Evolutionary conservation across 2,888 invertebrate species (phyloP), one percentile per base, ranked within the genome.

Genomic region (Leptinotarsa rubiginosa): DNA sequence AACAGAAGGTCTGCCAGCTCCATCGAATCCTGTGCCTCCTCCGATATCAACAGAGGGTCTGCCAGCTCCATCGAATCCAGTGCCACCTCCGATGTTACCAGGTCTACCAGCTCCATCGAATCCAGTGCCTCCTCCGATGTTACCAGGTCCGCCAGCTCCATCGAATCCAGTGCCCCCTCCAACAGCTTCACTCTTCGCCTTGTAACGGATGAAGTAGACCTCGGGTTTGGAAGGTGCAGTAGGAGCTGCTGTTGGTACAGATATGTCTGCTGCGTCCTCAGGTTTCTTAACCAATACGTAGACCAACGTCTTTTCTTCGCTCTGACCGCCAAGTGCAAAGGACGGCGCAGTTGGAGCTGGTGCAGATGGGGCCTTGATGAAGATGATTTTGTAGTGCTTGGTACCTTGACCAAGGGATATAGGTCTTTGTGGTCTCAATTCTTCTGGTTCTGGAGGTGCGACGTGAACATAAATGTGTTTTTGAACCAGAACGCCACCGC

Each of bases 331-430:
- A 50, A 94, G 87, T 31, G 95, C 94, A 79, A 95, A 94, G 80
- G 93, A 91, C 78, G 94, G 95, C 1, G 92, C 94, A 77, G 93
- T 92, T 70, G 94, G 94, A 74, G 94, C 91, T 69, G 94, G 93
- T 15, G 77, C 74, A 1, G 80, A 77, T 65, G 81, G 81, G 12
- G 81, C 83, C 91, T 96, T 96, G 89, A 96, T 96, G 91, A 96
- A 96, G 89, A 96, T 95, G 87, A 96, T 96, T 87, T 96, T 96
- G 91, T 96, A 95, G 88, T 95, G 95, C 84, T 95, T 95, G 87
- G 94, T 94, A 59, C 95, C 90, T 80, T 93, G 93, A 65, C 93
- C 92, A 0, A 92, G 89, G 18, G 91, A 90, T 80, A 94, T 91
- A 69, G 92, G 90, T 79, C 92, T 91, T 77, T 90, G 89, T 65